These are phyloP conservation scores for Callipepla californica DNA, from an alignment of 2,113 vertebrate genomes.

Conservation along the genomic window DNA sequence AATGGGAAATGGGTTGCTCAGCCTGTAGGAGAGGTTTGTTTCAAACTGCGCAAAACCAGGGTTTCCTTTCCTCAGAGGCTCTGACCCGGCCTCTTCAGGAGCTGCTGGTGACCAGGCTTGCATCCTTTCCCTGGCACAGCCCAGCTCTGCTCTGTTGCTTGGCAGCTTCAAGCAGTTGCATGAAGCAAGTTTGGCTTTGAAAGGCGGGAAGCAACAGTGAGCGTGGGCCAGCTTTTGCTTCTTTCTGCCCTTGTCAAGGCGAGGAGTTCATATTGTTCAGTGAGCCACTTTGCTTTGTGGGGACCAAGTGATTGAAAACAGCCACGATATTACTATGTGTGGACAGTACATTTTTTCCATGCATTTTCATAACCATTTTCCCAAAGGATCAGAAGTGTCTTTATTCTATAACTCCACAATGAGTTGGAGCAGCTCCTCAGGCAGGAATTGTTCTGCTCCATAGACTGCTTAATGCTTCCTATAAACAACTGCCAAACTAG, in stretches of 20 bases:
- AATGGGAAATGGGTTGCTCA: background rate
- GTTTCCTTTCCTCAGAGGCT: background rate
- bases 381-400: constrained; percentile 52
- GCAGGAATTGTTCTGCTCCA: constrained; percentile 33
- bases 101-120: background rate
- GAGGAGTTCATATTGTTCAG: constrained; percentile 7
- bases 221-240: background rate
- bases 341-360: constrained; percentile 61
- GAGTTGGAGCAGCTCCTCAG: constrained; percentile 24
- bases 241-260: background rate
- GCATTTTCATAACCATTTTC: constrained; percentile 66
- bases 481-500: constrained; percentile 43
- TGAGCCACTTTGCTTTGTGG: constrained; percentile 19
- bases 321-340: constrained; percentile 24
- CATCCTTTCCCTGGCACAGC: accelerated
- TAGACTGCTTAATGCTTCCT: constrained; percentile 44
- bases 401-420: constrained; percentile 61
- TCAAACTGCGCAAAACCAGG: background rate
- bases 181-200: background rate
- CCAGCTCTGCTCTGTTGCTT: background rate
- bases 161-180: background rate
- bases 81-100: background rate
- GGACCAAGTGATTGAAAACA: constrained; percentile 64
- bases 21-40: background rate
- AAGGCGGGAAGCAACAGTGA: background rate